Percentiles rank a stretch among this genome's conserved stretches.
These are phyloP conservation scores for Diabrotica undecimpunctata DNA, from an alignment of 1,140 invertebrate species.

Conservation along the genomic window DNA sequence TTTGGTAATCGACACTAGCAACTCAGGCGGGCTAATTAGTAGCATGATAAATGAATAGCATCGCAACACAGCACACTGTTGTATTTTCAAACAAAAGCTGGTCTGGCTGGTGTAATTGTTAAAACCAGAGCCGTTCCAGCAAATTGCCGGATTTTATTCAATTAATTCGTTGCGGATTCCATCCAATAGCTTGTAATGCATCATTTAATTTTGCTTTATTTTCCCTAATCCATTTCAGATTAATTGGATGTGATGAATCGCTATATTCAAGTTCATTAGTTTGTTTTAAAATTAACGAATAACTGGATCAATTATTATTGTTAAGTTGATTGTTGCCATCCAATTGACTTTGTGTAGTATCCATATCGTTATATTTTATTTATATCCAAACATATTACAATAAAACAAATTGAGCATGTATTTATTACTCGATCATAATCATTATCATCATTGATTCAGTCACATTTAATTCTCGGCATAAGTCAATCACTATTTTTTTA, in stretches of 20 bases:
- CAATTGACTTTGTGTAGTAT: too few relatives aligned
- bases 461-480: too few relatives aligned
- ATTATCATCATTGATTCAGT: too few relatives aligned
- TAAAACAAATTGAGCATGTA: too few relatives aligned
- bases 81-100: conserved; percentile 19
- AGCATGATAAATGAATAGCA: conserved; percentile 21
- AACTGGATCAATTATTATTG: not conserved
- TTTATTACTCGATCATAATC: too few relatives aligned
- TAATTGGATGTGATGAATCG: conserved; percentile 19
- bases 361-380: too few relatives aligned
- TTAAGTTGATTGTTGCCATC: too few relatives aligned
- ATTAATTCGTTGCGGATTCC: conserved; percentile 20
- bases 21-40: conserved; percentile 18
- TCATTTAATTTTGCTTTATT: conserved; percentile 20
- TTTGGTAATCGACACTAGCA: conserved; percentile 18
- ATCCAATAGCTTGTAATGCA: conserved; percentile 17
- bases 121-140: conserved; percentile 21
- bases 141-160: conserved; percentile 22
- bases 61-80: conserved; percentile 3
- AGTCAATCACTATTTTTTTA: too few relatives aligned
- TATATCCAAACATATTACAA: too few relatives aligned
- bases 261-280: conserved; percentile 10
- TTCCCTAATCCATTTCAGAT: conserved; percentile 19
- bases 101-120: conserved; percentile 17
- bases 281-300: conserved; percentile 1